These are phyloP conservation scores for Myoxocephalus aenaeus DNA, from an alignment of 2,797 vertebrate genomes.

Conservation along the genomic window DNA sequence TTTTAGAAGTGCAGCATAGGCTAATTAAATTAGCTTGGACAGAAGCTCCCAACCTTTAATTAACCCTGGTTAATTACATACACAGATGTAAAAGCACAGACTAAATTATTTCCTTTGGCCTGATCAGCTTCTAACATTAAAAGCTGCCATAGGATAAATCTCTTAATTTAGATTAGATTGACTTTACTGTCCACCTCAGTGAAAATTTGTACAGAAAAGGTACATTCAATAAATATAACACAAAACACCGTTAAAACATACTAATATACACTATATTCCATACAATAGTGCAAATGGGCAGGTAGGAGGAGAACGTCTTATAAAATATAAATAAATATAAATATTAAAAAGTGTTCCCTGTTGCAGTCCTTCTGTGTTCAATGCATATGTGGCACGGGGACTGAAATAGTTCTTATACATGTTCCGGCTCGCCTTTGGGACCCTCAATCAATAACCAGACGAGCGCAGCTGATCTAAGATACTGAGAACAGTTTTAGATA, in stretches of 20 bases:
- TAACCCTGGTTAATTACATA: constrained; percentile 44
- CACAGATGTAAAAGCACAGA: constrained; percentile 19
- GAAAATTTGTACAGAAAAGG: not conserved
- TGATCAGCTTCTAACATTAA: constrained; percentile 16
- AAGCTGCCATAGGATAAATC: constrained; percentile 9
- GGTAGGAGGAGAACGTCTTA: too few species aligned
- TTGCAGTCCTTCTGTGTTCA: not conserved
- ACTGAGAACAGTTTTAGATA: not conserved
- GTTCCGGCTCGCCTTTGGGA: too few species aligned
- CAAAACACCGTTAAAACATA: not conserved
- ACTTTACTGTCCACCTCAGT: not conserved
- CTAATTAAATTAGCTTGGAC: constrained; percentile 38
- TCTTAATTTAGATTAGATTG: not conserved
- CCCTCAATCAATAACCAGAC: not conserved
- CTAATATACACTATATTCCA: not conserved
- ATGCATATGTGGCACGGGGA: not conserved
- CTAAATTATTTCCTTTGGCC: constrained; percentile 15
- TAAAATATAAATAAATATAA: not conserved
- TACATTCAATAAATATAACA: not conserved
- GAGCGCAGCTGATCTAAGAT: not conserved
- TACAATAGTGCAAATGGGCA: not conserved
- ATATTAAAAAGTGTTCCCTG: too few species aligned
- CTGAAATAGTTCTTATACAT: not conserved
- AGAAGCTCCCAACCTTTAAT: constrained; percentile 34
- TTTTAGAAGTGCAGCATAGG: constrained; percentile 3